Evolutionary conservation across 2,888 invertebrate genomes (phyloP).

Genomic region (Himalopsyche tibetana): DNA sequence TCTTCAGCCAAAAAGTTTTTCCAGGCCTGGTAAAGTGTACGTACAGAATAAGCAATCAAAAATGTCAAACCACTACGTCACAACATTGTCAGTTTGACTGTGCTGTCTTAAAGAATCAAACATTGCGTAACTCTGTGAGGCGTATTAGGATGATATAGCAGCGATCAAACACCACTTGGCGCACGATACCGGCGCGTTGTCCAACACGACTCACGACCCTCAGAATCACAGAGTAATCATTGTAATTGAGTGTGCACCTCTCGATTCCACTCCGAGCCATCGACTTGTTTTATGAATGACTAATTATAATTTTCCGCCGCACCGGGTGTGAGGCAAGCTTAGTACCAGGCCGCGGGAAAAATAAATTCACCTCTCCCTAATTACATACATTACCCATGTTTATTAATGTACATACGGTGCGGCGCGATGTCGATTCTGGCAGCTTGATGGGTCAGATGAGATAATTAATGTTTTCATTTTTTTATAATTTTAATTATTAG

Average conservation of each 20-base stretch:
- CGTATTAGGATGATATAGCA: background rate
- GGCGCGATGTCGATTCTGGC: background rate
- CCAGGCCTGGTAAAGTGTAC: too few species aligned
- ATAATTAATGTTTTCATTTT: background rate
- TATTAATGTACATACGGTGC: background rate
- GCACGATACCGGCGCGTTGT: slow-evolving; percentile 58
- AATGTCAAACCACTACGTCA: too few species aligned
- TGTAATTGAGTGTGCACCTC: slow-evolving; percentile 56
- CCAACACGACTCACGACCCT: slow-evolving; percentile 46
- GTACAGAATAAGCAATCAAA: too few species aligned
- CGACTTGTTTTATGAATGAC: slow-evolving; percentile 59
- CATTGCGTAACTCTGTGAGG: background rate
- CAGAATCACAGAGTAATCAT: slow-evolving; percentile 54
- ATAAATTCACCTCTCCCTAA: slow-evolving; percentile 5
- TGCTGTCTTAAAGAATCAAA: background rate
- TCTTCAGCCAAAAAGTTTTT: too few species aligned
- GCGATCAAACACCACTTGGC: slow-evolving; percentile 49
- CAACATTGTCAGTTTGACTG: too few species aligned
- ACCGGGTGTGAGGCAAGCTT: slow-evolving; percentile 49
- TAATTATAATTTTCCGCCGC: slow-evolving; percentile 57
- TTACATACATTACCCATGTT: slow-evolving; percentile 10
- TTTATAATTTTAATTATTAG: background rate
- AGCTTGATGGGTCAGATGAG: slow-evolving; percentile 6
- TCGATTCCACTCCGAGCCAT: slow-evolving; percentile 37
- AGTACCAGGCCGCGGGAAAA: background rate